A percentile compares a stretch with the other conserved stretches of the same genome.
Evolutionary conservation across 2,797 vertebrate species (phyloP).

Genomic region (Taenioides sp.): DNA sequence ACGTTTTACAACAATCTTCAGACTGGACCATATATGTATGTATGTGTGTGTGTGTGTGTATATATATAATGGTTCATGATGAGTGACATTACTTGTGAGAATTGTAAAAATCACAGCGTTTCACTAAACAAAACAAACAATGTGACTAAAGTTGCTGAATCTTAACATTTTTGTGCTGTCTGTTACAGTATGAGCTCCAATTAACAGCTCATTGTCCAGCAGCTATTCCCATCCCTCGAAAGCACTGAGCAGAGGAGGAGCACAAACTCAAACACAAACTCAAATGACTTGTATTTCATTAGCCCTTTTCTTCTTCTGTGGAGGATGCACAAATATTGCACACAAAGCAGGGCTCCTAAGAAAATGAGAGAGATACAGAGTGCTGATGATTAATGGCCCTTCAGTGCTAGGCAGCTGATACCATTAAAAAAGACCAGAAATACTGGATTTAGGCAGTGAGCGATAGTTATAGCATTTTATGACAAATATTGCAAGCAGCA

Average conservation of each 20-base stretch:
- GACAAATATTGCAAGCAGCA: not conserved
- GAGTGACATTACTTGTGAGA: too few relatives aligned
- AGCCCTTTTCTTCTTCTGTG: not conserved
- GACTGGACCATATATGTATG: too few relatives aligned
- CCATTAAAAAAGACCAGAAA: conserved; percentile 1
- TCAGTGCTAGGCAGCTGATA: not conserved
- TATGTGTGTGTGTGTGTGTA: too few relatives aligned
- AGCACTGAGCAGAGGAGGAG: not conserved
- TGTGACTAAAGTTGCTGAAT: not conserved
- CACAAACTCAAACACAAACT: not conserved
- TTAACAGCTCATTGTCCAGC: not conserved
- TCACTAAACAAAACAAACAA: not conserved
- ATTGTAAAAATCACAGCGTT: too few relatives aligned
- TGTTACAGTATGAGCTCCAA: not conserved
- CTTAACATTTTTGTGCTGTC: not conserved
- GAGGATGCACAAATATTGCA: not conserved
- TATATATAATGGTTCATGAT: too few relatives aligned
- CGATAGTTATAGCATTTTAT: not conserved
- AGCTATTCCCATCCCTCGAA: not conserved
- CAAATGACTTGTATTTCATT: not conserved
- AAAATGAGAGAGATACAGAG: conserved; percentile 9
- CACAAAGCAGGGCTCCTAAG: conserved; percentile 2
- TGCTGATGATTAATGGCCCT: conserved; percentile 8
- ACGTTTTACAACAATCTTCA: not conserved
- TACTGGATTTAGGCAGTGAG: not conserved